These are phyloP conservation scores for Alcedo quadribrachys DNA, from an alignment of 2,797 vertebrate species.

Conservation along the genomic window DNA sequence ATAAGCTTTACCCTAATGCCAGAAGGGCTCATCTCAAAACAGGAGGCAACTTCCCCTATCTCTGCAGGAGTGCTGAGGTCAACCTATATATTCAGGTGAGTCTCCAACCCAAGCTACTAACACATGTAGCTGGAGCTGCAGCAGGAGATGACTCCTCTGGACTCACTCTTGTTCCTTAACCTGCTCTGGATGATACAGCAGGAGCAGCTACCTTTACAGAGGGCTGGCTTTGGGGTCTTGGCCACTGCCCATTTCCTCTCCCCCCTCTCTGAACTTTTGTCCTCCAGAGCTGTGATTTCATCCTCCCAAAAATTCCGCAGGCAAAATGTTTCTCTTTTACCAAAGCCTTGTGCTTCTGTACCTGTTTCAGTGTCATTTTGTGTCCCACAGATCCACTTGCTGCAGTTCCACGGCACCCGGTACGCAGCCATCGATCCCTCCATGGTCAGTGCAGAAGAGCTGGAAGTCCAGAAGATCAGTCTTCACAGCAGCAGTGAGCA, in stretches of 20 bases:
- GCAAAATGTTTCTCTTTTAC: neutral
- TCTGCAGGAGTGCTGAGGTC: conserved; percentile 96
- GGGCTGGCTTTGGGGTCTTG: neutral
- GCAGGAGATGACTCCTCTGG: neutral
- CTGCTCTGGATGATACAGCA: neutral
- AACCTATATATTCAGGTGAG: conserved; percentile 95
- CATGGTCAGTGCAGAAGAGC: conserved; percentile 93
- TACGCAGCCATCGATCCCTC: conserved; percentile 92
- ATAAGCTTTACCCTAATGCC: conserved; percentile 95
- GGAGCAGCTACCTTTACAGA: neutral
- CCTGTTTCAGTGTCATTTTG: neutral
- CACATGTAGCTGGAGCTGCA: rapidly evolving
- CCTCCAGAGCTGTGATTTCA: neutral
- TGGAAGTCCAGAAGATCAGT: conserved; percentile 88
- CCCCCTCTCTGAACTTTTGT: neutral
- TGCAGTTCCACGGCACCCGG: conserved; percentile 94
- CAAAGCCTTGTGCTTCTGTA: neutral
- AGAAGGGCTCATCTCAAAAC: conserved; percentile 97
- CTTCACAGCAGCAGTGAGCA: conserved; percentile 75
- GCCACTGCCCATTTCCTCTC: neutral
- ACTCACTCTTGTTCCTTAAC: neutral
- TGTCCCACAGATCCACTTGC: conserved; percentile 88
- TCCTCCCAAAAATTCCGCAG: neutral
- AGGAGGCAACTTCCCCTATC: conserved; percentile 96
- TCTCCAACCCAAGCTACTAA: neutral